Conservation (phyloP, 2,888 invertebrate species). For the Andrena bucephala region DNA sequence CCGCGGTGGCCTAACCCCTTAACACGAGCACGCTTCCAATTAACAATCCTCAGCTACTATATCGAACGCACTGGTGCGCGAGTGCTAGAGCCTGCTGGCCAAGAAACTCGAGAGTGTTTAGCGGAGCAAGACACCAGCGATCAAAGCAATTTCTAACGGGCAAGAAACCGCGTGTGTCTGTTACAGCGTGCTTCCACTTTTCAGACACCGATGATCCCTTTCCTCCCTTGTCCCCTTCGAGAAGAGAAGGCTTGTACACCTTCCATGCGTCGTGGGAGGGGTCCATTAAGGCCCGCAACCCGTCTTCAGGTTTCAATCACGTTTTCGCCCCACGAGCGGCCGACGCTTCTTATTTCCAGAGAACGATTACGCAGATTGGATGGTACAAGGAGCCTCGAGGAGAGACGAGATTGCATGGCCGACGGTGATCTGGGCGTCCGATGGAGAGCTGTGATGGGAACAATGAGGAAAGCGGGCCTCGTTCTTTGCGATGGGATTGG, state of each 20-base stretch:
- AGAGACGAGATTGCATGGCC: slow-evolving; percentile 64
- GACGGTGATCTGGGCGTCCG: neutral
- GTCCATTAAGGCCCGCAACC: slow-evolving; percentile 56
- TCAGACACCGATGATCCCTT: neutral
- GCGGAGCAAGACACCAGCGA: neutral
- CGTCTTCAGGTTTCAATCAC: slow-evolving; percentile 59
- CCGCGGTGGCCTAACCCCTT: too few relatives aligned
- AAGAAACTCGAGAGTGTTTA: neutral
- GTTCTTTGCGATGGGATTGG: neutral
- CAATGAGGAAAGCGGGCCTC: slow-evolving; percentile 2
- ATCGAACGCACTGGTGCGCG: neutral
- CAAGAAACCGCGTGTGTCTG: neutral
- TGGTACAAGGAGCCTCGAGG: slow-evolving; percentile 64
- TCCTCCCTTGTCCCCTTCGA: neutral
- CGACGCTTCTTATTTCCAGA: slow-evolving; percentile 70
- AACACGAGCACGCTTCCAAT: neutral
- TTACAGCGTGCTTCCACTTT: neutral
- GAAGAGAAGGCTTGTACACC: neutral
- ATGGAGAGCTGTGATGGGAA: neutral
- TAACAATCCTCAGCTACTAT: neutral
- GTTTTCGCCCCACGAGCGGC: slow-evolving; percentile 25
- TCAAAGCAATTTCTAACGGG: neutral
- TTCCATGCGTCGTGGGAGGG: slow-evolving; percentile 39
- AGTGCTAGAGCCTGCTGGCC: neutral
- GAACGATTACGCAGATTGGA: slow-evolving; percentile 76